A percentile compares a stretch with the other conserved stretches of the same genome.
These are phyloP conservation scores for Polyommatus icarus DNA, from an alignment of 2,888 invertebrate species.

Conservation along the genomic window DNA sequence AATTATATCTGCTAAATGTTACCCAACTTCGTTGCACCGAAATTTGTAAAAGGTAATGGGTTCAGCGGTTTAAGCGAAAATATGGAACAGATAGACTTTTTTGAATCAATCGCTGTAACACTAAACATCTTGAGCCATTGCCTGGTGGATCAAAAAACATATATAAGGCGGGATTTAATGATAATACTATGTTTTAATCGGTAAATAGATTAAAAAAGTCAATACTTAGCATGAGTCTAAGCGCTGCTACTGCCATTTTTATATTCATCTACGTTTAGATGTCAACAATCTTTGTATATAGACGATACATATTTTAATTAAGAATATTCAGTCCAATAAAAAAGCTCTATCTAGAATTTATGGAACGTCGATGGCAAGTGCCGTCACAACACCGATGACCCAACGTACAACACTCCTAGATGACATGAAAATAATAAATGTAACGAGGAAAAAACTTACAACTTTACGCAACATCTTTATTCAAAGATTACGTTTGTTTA, in stretches of 20 bases:
- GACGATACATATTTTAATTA: too few relatives aligned
- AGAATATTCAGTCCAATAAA: too few relatives aligned
- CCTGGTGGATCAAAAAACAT: too few relatives aligned
- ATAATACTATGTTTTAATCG: too few relatives aligned
- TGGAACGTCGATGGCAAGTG: background rate
- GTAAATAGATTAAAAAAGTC: too few relatives aligned
- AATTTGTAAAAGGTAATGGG: background rate
- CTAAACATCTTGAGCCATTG: too few relatives aligned
- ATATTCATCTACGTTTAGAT: too few relatives aligned
- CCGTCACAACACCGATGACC: constrained; percentile 32
- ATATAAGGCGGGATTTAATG: too few relatives aligned
- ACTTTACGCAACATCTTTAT: constrained; percentile 17
- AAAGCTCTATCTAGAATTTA: background rate
- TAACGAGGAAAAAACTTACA: constrained; percentile 30
- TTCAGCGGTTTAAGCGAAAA: background rate
- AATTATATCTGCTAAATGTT: background rate
- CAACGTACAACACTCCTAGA: constrained; percentile 21
- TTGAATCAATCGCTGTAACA: too few relatives aligned
- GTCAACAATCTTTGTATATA: too few relatives aligned
- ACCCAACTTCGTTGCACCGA: background rate
- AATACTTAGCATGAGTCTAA: too few relatives aligned
- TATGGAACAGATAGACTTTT: background rate
- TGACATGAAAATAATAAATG: constrained; percentile 26
- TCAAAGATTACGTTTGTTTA: constrained; percentile 23
- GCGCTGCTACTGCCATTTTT: too few relatives aligned